These are phyloP conservation scores for Centropristis striata DNA, from an alignment of 2,113 vertebrate genomes.

Conservation along the genomic window DNA sequence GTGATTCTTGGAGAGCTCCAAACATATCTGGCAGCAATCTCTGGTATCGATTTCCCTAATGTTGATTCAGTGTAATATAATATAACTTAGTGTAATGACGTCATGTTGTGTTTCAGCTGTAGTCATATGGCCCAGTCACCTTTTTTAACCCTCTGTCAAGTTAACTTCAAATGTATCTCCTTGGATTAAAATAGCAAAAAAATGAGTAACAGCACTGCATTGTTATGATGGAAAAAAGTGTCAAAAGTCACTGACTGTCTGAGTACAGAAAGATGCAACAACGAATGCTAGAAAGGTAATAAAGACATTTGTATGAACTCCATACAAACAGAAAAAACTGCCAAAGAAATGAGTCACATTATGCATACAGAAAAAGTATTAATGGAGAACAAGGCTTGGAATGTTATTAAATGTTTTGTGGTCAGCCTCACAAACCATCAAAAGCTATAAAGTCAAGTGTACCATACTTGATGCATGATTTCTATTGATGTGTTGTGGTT, in stretches of 20 bases:
- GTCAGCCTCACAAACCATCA: conserved; percentile 1
- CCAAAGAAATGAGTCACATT: background rate
- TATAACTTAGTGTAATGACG: background rate
- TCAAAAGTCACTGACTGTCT: no score
- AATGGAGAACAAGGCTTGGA: background rate
- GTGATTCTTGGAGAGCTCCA: conserved; percentile 26
- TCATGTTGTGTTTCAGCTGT: conserved; percentile 8
- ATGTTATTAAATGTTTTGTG: conserved; percentile 10
- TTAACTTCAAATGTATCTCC: background rate
- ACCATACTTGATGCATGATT: conserved; percentile 21
- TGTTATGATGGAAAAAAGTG: no score
- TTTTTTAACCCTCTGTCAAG: conserved; percentile 1
- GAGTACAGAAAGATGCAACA: no score
- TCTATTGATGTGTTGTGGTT: conserved; percentile 24
- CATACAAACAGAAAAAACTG: background rate
- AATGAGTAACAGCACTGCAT: background rate
- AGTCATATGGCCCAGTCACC: background rate
- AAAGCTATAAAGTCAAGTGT: conserved; percentile 26
- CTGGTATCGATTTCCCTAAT: background rate
- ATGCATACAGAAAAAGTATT: background rate
- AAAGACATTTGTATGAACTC: background rate
- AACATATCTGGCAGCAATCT: conserved; percentile 5
- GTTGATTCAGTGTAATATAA: conserved; percentile 2
- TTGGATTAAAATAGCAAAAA: background rate
- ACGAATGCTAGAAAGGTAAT: background rate